Evolutionary conservation across 2,888 invertebrate species (phyloP), one percentile per base, ranked within the genome.

Genomic region (Drosophila bunnanda): DNA sequence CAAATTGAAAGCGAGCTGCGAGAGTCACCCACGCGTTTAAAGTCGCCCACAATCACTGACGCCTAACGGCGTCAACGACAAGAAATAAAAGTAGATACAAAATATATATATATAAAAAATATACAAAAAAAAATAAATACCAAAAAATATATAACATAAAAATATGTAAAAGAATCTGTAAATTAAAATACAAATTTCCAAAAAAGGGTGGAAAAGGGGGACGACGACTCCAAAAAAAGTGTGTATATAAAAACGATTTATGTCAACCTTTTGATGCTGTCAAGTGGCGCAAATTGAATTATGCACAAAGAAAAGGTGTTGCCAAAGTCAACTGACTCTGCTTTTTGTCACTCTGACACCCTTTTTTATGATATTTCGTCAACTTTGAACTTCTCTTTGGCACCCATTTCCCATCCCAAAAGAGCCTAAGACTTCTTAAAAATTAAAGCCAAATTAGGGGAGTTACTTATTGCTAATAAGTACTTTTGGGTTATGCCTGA

Each of bases 201-300:
- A 36, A 39, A 36, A 52, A 30, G 52, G 61, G 22, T 25, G 13
- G 7, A 25, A 12, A 17, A 22, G 12, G 17, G 2, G 12, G 3
- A 13, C 25, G 22, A 15, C 20, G n/a, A n/a, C n/a, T n/a, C 0
- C 41, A 4, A 43, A 48, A 48, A 13, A 17, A 38, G n/a, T 4
- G n/a, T 4, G 6, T 28, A 7, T 7, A 8, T 34, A 65, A 46
- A 55, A 66, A 46, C 36, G 66, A 67, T 67, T 67, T 67, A 69
- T 69, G 68, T 69, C 77, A 82, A 78, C 82, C 81, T 79, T 81
- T 81, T 85, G 80, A 84, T 73, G 80, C 73, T 67, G 68, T 69
- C 80, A 76, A 70, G 74, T 76, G 76, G 80, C 74, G 66, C 64
- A 80, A 85, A 85, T 85, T 81, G 81, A 81, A 81, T 81, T 81